These are phyloP conservation scores for Arothron firmamentum DNA, from an alignment of 2,113 vertebrate species.

Conservation along the genomic window DNA sequence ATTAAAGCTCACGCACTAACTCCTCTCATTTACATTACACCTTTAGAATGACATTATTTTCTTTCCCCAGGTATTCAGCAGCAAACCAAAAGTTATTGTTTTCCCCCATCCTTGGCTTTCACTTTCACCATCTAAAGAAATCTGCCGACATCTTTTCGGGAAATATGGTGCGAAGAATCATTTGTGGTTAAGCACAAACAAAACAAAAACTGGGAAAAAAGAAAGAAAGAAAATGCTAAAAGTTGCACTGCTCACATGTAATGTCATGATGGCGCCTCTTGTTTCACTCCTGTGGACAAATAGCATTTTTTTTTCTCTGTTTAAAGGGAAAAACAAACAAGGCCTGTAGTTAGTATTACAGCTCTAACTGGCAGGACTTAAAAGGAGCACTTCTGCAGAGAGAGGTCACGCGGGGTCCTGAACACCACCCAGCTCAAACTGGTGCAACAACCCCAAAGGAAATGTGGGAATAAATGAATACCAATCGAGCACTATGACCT, in stretches of 20 bases:
- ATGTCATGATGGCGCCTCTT: neutral
- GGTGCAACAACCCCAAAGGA: conserved; percentile 51
- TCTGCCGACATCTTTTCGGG: too few species aligned
- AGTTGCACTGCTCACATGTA: neutral
- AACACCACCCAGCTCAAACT: conserved; percentile 62
- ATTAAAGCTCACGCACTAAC: too few species aligned
- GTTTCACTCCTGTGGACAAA: neutral
- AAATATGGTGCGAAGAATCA: neutral
- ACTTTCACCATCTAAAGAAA: too few species aligned
- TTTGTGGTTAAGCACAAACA: neutral
- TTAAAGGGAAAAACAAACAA: neutral
- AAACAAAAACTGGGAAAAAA: neutral
- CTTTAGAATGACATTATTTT: too few species aligned
- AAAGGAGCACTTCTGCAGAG: conserved; percentile 54
- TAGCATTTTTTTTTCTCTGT: conserved; percentile 1
- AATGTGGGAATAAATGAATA: conserved; percentile 67
- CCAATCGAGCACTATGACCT: conserved; percentile 59
- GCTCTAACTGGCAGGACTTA: conserved; percentile 51
- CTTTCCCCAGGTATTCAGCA: neutral
- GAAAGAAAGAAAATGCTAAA: too few species aligned
- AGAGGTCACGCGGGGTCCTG: conserved; percentile 46
- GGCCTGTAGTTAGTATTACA: conserved; percentile 28
- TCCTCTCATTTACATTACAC: too few species aligned
- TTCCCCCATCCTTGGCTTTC: too few species aligned
- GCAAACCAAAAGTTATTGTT: neutral